phyloP scores from a whole-genome alignment of 1,140 invertebrate genomes.

The Arion vulgaris region DNA sequence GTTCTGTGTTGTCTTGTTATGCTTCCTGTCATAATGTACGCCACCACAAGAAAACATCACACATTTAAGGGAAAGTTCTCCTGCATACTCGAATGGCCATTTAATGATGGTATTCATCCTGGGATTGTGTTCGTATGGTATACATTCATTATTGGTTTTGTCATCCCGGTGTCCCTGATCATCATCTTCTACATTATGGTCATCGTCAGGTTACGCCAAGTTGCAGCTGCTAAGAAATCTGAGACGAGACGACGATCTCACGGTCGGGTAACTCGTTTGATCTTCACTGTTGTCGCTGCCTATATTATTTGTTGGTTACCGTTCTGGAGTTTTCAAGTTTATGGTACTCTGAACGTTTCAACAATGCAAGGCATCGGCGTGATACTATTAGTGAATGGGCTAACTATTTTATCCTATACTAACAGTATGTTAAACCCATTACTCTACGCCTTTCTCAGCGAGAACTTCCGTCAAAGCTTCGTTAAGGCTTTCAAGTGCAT shows the following conservation, averaged over 20 bases:
- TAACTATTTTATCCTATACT: constrained; percentile 66
- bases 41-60: constrained; percentile 74
- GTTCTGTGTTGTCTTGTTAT: constrained; percentile 76
- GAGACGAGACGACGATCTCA: constrained; percentile 95
- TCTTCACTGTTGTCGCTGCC: constrained; percentile 94
- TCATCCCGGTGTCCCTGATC: constrained; percentile 91
- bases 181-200: constrained; percentile 96
- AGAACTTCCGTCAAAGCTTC: constrained; percentile 82
- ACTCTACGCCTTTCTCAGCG: constrained; percentile 86
- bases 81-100: constrained; percentile 66
- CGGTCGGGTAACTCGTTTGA: constrained; percentile 92
- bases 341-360: constrained; percentile 50
- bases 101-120: constrained; percentile 60
- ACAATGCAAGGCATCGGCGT: background rate
- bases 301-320: constrained; percentile 98
- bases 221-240: constrained; percentile 77
- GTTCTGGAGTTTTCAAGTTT: constrained; percentile 88
- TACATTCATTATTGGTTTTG: constrained; percentile 92
- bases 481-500: constrained; percentile 81
- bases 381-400: constrained; percentile 61
- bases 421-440: constrained; percentile 84
- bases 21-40: constrained; percentile 92
- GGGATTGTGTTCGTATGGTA: constrained; percentile 77
- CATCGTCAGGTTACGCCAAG: constrained; percentile 83
- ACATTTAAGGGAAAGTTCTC: constrained; percentile 48